These are phyloP conservation scores for Drosophila insularis DNA, from an alignment of 1,140 invertebrate species.

Conservation along the genomic window DNA sequence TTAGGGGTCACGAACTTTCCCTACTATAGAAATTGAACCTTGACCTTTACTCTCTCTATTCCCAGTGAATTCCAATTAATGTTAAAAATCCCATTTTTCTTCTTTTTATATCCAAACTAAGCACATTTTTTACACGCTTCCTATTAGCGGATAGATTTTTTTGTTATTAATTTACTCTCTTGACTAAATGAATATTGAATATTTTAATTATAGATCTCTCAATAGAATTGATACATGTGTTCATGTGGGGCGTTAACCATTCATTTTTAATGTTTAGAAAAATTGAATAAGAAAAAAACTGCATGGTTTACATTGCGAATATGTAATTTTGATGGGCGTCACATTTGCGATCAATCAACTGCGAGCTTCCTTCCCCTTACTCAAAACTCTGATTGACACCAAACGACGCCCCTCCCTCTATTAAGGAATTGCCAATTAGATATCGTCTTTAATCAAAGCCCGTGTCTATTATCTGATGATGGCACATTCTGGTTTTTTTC, in stretches of 20 bases:
- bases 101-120: background rate
- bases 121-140: background rate
- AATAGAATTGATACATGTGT: background rate
- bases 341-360: constrained; percentile 4
- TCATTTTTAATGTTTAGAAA: background rate
- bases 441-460: background rate
- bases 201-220: background rate
- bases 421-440: background rate
- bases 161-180: background rate
- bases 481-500: background rate
- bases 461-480: background rate
- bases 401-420: background rate
- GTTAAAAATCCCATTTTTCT: background rate
- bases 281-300: background rate
- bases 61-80: background rate
- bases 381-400: background rate
- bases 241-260: background rate
- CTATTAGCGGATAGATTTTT: background rate
- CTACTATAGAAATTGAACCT: background rate
- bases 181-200: background rate
- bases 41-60: background rate
- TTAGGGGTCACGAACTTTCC: background rate
- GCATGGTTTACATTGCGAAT: background rate
- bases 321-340: background rate
- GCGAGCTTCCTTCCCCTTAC: background rate